phyloP scores from a whole-genome alignment of 2,888 invertebrate genomes.

The Troides aeacus region DNA sequence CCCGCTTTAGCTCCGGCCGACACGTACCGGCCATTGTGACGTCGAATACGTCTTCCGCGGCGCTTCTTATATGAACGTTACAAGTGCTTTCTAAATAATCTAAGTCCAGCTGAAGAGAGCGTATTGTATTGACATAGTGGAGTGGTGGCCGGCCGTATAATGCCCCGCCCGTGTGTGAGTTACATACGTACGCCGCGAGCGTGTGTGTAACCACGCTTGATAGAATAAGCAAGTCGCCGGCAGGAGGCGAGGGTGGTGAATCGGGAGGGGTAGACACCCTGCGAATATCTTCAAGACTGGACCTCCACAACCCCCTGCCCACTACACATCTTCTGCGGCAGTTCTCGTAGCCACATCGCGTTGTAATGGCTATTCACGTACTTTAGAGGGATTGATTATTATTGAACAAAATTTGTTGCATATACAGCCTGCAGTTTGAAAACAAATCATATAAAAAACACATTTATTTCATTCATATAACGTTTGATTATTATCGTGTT shows the following conservation, averaged over 20 bases:
- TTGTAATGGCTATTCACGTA: conserved; percentile 72
- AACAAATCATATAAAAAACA: background rate
- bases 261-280: conserved; percentile 46
- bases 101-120: conserved; percentile 80
- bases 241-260: conserved; percentile 52
- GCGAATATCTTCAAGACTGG: conserved; percentile 77
- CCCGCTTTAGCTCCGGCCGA: conserved; percentile 69
- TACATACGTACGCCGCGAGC: conserved; percentile 48
- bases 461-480: no score
- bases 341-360: conserved; percentile 72
- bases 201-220: conserved; percentile 75
- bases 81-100: conserved; percentile 82
- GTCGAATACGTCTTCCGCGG: conserved; percentile 75
- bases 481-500: no score
- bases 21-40: conserved; percentile 79
- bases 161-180: conserved; percentile 61
- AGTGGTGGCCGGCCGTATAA: conserved; percentile 80
- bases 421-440: conserved; percentile 33
- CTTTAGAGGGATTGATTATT: conserved; percentile 52
- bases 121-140: conserved; percentile 81
- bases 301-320: conserved; percentile 72
- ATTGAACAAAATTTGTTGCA: conserved; percentile 37
- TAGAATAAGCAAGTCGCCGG: conserved; percentile 80
- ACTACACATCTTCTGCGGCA: conserved; percentile 76
- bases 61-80: conserved; percentile 81